Percentiles rank a stretch among this genome's conserved stretches.
phyloP scores from a whole-genome alignment of 2,113 vertebrate genomes.

The Lophius piscatorius region DNA sequence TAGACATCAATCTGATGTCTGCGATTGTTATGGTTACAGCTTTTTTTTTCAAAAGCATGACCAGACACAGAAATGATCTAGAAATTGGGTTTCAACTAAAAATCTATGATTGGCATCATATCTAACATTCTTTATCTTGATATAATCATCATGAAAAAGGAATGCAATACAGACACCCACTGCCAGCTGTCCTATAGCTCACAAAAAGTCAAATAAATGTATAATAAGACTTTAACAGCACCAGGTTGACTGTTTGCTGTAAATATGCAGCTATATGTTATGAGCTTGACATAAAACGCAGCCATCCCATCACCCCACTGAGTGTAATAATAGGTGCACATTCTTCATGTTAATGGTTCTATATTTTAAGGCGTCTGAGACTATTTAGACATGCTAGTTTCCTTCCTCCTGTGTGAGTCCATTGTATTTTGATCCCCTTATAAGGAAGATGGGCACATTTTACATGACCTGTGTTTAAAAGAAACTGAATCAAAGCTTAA shows the following conservation, averaged over 20 bases:
- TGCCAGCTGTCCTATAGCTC: no score
- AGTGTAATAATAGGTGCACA: neutral
- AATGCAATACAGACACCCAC: slow-evolving; percentile 1
- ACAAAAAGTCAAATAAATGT: no score
- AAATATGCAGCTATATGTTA: neutral
- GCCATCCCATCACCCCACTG: no score
- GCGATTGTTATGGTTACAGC: no score
- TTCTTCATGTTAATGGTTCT: neutral
- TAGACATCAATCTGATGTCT: no score
- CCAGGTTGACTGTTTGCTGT: neutral
- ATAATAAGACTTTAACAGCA: slow-evolving; percentile 14
- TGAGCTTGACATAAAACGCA: no score
- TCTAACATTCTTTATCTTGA: no score
- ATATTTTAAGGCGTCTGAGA: neutral
- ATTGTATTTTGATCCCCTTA: neutral
- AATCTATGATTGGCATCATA: no score
- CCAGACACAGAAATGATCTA: no score
- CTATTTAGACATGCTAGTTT: neutral
- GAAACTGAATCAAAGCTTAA: slow-evolving; percentile 3
- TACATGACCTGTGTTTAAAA: slow-evolving; percentile 24
- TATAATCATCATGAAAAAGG: no score
- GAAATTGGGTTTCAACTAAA: no score
- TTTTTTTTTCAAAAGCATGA: no score
- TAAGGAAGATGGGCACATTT: slow-evolving; percentile 2
- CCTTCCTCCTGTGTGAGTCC: neutral